Percentiles rank a stretch among this genome's conserved stretches.
Evolutionary conservation across 2,888 invertebrate genomes (phyloP).

Genomic region (Hypselothyrea guttata): DNA sequence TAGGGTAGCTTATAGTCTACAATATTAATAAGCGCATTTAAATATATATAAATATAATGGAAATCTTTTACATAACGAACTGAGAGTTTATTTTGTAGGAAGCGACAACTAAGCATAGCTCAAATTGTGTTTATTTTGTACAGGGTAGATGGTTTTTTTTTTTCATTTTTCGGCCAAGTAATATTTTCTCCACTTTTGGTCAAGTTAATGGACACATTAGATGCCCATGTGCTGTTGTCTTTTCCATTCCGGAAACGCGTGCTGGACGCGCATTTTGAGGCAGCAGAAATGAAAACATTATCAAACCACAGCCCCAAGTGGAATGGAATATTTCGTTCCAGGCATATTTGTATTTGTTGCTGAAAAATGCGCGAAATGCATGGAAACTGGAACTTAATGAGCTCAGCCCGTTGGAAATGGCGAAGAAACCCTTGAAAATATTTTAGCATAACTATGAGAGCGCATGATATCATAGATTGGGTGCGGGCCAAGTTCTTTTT

Average conservation of each 20-base stretch:
- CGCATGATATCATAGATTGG: slow-evolving; percentile 49
- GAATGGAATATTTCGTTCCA: too few relatives aligned
- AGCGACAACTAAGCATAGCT: too few relatives aligned
- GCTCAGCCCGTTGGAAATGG: slow-evolving; percentile 13
- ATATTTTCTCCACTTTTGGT: slow-evolving; percentile 8
- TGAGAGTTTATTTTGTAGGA: too few relatives aligned
- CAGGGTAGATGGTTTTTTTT: too few relatives aligned
- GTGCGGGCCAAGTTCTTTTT: slow-evolving; percentile 50
- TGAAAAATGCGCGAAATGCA: slow-evolving; percentile 58
- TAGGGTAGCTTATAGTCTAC: too few relatives aligned
- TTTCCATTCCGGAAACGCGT: slow-evolving; percentile 61
- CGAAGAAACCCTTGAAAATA: slow-evolving; percentile 8
- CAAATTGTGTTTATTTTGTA: too few relatives aligned
- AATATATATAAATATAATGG: too few relatives aligned
- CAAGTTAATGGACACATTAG: slow-evolving; percentile 62
- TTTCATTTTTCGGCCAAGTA: too few relatives aligned
- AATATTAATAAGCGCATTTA: too few relatives aligned
- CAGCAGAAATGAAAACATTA: slow-evolving; percentile 42
- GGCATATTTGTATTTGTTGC: too few relatives aligned
- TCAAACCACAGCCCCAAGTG: slow-evolving; percentile 3
- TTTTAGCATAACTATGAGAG: slow-evolving; percentile 25
- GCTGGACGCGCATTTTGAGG: slow-evolving; percentile 58
- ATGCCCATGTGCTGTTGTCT: slow-evolving; percentile 18
- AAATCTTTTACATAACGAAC: too few relatives aligned
- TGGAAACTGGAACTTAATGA: slow-evolving; percentile 13